Evolutionary conservation across 2,888 invertebrate species (phyloP), one percentile per base, ranked within the genome.

Genomic region (Leucoma salicis): DNA sequence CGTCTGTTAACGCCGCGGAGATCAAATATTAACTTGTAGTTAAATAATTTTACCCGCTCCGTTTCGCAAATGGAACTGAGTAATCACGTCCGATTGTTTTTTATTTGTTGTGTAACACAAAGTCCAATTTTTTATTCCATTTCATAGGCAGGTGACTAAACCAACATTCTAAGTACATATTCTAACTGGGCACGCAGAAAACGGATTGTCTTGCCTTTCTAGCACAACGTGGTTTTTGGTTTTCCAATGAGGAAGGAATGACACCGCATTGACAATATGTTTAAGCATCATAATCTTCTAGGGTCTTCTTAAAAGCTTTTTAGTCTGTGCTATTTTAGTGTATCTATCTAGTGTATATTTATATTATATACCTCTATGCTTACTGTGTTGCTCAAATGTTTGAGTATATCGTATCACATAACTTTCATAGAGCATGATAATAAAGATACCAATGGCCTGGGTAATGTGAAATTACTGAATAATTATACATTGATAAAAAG

Each of bases 1-100:
- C 74, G 70, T 70, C 70, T 74, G 65, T 77, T 71, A 66, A 67
- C 65, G 64, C 58, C 68, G 63, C 48, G 48, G 62, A 67, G 75
- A 77, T 82, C 78, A 78, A 80, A 83, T 82, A 75, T 65, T n/a
- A n/a, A n/a, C 70, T 76, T 82, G 82, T 57, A 83, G 82, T 82
- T 61, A 4, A 63, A 66, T 74, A 65, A 59, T 60, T 72, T 66
- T 66, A 66, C 63, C 51, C 58, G 66, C 58, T 54, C 43, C 52
- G 49, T 66, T 66, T 67, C 58, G 43, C 62, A 68, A 49, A 46
- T 61, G 53, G 60, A 57, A 65, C 74, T 79, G 76, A 80, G 60
- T 79, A 78, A 82, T 80, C 58, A 68, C 63, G 63, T 71, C 61
- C 59, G 63, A 66, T 75, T 71, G 69, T 61, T 59, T 62, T 51